Conservation (phyloP, 2,797 vertebrate genomes). For the Melopsittacus undulatus region DNA sequence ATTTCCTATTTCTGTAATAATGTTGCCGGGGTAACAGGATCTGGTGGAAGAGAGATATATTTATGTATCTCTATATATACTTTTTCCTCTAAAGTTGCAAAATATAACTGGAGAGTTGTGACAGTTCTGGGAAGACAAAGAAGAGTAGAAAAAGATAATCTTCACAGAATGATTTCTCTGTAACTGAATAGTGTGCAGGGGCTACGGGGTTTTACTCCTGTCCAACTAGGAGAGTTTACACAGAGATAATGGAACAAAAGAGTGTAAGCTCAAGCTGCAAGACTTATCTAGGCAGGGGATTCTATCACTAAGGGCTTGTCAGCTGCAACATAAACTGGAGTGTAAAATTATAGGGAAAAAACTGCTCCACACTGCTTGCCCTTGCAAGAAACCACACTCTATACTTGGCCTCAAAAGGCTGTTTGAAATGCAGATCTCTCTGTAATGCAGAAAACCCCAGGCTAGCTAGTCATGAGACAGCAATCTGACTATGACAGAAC, state of each 20-base stretch:
- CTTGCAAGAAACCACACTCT: neutral
- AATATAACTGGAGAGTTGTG: neutral
- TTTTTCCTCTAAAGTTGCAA: neutral
- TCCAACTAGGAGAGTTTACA: neutral
- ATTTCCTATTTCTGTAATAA: constrained; percentile 1
- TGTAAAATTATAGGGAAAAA: neutral
- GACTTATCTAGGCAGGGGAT: neutral
- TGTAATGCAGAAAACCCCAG: neutral
- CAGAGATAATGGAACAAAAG: neutral
- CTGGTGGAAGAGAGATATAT: neutral
- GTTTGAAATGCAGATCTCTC: neutral
- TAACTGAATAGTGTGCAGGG: neutral
- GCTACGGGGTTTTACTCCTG: neutral
- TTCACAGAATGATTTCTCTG: neutral
- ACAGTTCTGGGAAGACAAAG: neutral
- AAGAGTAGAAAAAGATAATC: neutral
- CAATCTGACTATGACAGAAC: neutral
- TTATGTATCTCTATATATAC: neutral
- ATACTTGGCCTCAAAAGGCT: neutral
- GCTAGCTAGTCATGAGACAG: neutral
- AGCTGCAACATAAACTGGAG: neutral
- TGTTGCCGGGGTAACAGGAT: neutral
- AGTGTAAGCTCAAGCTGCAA: neutral
- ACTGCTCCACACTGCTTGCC: neutral
- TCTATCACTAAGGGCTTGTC: neutral